These are phyloP conservation scores for Centruroides vittatus DNA, from an alignment of 1,140 invertebrate species.

Conservation along the genomic window DNA sequence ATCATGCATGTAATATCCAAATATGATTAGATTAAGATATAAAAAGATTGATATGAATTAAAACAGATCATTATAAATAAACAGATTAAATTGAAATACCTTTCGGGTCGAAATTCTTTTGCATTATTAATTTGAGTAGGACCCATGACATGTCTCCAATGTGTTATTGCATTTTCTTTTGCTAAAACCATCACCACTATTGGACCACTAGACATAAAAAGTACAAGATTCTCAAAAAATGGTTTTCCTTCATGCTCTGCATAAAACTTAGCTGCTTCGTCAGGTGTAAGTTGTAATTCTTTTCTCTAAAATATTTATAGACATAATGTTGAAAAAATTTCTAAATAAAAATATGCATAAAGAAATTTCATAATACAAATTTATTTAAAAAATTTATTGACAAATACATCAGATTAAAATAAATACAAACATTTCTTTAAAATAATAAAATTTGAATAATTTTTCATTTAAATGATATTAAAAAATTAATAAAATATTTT, in stretches of 20 bases:
- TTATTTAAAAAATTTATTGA: too few relatives aligned
- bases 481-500: too few relatives aligned
- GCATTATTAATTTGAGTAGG: background rate
- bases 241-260: conserved; percentile 49
- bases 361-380: background rate
- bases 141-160: background rate
- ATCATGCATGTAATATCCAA: too few relatives aligned
- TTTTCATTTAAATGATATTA: too few relatives aligned
- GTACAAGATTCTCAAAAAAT: conserved; percentile 54
- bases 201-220: conserved; percentile 56
- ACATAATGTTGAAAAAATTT: background rate
- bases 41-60: too few relatives aligned
- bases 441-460: too few relatives aligned
- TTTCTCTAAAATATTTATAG: conserved; percentile 37
- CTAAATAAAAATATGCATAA: background rate
- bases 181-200: conserved; percentile 53
- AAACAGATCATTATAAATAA: too few relatives aligned
- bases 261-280: conserved; percentile 69
- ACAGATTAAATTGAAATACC: background rate
- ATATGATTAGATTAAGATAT: too few relatives aligned
- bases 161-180: conserved; percentile 25
- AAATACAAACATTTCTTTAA: too few relatives aligned
- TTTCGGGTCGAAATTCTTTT: background rate
- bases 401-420: too few relatives aligned
- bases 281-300: conserved; percentile 51